Percentiles rank a stretch among this genome's conserved stretches.
Conservation (phyloP, 2,113 vertebrate species). For the Australoheros scitulus region DNA sequence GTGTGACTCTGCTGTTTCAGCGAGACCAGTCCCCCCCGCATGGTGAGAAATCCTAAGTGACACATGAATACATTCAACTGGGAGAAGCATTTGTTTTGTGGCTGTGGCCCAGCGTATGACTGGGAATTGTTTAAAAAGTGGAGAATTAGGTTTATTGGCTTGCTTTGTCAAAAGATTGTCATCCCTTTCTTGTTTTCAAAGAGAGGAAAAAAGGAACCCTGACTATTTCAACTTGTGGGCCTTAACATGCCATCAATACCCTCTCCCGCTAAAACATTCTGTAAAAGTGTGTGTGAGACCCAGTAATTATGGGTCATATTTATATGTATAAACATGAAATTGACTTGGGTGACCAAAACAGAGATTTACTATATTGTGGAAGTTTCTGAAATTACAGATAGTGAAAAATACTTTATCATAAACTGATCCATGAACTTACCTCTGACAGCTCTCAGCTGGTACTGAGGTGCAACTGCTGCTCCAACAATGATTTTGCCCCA, state of each 20-base stretch:
- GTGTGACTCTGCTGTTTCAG: slow-evolving; percentile 80
- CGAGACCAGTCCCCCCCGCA: slow-evolving; percentile 65
- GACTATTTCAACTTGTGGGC: not conserved
- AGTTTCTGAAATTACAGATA: not conserved
- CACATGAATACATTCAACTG: not conserved
- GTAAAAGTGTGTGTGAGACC: not conserved
- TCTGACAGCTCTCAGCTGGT: not conserved
- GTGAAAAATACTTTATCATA: not conserved
- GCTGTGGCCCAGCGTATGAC: not conserved
- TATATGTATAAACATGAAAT: not conserved
- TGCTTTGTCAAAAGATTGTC: not conserved
- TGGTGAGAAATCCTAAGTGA: slow-evolving; percentile 70
- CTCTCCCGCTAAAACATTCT: not conserved
- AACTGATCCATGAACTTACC: not conserved
- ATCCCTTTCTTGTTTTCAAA: not conserved
- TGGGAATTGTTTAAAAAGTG: not conserved
- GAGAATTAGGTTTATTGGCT: not conserved
- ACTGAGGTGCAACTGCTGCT: not conserved
- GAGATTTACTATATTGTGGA: not conserved
- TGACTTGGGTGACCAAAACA: not conserved
- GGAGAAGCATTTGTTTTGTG: not conserved
- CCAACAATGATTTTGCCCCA: not conserved
- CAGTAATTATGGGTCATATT: too few relatives aligned
- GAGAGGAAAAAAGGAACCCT: slow-evolving; percentile 9
- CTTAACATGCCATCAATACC: not conserved